Percentiles rank a stretch among this genome's conserved stretches.
phyloP scores from a whole-genome alignment of 1,140 invertebrate genomes.

The Hermetia illucens region DNA sequence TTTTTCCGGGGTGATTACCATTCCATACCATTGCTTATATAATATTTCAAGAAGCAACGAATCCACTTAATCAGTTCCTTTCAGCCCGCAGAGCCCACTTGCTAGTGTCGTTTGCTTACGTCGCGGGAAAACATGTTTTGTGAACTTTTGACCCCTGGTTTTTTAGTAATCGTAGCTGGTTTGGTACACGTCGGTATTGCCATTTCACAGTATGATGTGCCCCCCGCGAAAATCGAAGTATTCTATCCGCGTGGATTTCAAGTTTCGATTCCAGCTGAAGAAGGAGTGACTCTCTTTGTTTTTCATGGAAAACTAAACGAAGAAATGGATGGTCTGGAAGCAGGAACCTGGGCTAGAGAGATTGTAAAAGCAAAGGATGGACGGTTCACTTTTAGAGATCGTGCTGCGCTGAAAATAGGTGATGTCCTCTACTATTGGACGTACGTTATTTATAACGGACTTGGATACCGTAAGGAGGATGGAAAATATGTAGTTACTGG shows the following conservation, averaged over 20 bases:
- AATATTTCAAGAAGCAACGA: too few species aligned
- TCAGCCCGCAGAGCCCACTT: too few species aligned
- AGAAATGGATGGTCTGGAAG: conserved; percentile 50
- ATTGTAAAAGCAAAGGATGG: conserved; percentile 43
- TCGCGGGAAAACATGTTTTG: too few species aligned
- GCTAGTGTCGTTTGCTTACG: too few species aligned
- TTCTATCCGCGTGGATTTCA: conserved; percentile 40
- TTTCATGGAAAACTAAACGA: conserved; percentile 59
- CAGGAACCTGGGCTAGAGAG: conserved; percentile 49
- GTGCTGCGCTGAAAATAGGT: conserved; percentile 39
- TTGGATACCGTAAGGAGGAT: conserved; percentile 41
- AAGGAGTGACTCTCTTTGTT: conserved; percentile 51
- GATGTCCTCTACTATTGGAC: conserved; percentile 62
- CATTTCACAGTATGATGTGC: conserved; percentile 41
- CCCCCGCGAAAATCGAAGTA: conserved; percentile 38
- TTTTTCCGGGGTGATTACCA: too few species aligned
- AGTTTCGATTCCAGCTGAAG: conserved; percentile 43
- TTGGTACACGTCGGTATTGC: too few species aligned
- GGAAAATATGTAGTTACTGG: conserved; percentile 35
- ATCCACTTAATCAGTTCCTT: too few species aligned
- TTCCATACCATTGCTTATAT: too few species aligned
- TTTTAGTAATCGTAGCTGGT: too few species aligned
- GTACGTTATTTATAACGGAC: conserved; percentile 45
- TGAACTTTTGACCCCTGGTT: too few species aligned
- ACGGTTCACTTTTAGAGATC: conserved; percentile 49